Conservation (phyloP, 2,113 vertebrate species). For the Haemorhous mexicanus region DNA sequence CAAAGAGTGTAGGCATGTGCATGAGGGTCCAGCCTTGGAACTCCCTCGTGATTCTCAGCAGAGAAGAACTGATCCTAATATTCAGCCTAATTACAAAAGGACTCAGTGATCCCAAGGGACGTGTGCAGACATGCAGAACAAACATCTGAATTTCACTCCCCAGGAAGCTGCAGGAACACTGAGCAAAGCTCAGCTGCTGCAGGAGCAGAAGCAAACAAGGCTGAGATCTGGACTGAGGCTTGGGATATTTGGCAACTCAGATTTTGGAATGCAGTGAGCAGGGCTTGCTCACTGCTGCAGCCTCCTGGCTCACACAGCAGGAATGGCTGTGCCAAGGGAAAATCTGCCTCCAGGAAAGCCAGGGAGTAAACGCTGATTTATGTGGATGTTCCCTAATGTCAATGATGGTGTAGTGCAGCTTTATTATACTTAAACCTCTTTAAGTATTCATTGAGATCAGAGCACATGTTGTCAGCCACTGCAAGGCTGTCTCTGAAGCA, state of each 20-base stretch:
- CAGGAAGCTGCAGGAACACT: rapidly evolving
- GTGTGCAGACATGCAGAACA: neutral
- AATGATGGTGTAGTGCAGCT: neutral
- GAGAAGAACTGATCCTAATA: neutral
- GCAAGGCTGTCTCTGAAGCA: neutral
- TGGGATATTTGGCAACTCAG: neutral
- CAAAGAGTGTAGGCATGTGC: neutral
- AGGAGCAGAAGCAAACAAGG: neutral
- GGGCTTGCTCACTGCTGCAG: neutral
- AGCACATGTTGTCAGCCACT: neutral
- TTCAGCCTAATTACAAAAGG: neutral
- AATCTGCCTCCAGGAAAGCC: rapidly evolving
- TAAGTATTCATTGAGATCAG: neutral
- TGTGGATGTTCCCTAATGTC: neutral
- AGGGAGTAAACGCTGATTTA: neutral
- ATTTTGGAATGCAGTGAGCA: neutral
- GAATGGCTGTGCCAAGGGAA: neutral
- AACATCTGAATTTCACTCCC: rapidly evolving
- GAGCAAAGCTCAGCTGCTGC: neutral
- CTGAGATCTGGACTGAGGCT: neutral
- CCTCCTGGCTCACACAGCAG: rapidly evolving
- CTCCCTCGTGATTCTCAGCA: neutral
- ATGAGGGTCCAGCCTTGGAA: neutral
- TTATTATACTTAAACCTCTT: neutral
- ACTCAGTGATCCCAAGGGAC: neutral